Base-by-base conservation (phyloP, 2,113 vertebrate species). In the Hippocampus guttulatus region DNA sequence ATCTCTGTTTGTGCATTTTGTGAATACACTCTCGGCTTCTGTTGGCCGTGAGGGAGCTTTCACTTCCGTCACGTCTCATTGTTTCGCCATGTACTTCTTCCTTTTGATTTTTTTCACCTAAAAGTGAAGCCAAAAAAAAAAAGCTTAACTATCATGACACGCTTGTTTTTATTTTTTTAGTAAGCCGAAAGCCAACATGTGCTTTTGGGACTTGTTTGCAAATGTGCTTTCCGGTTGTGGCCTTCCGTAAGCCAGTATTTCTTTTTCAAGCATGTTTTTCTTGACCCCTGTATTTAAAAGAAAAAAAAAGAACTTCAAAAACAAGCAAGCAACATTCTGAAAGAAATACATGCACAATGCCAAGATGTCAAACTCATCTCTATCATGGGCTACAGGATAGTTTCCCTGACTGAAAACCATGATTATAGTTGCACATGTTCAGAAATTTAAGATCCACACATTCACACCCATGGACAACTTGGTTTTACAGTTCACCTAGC, bases 1-100 rank as follows among this genome's bases (percentile, higher is more conserved):
- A 84, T 70, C 73, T 71, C 74, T 69, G 49, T 57, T 66, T 63
- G 60, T 12, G 63, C 61, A 23, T 72, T 71, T 45, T 66, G 47
- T n/a, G 41, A 77, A 64, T 47, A 54, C 69, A 62, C 25, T 65
- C 62, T 64, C 0, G 2, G 69, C 66, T 68, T 74, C 21, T 64
- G 33, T 61, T 67, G 66, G 47, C 27, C 21, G 11, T 45, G 30
- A 73, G 8, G 66, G 11, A 76, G 67, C 70, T 55, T 38, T n/a
- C 25, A 33, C 58, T 49, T 12, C 60, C 20, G 60, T 64, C 70
- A n/a, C 15, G 3, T 78, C 57, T 74, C 51, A 40, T 65, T 58
- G 73, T 65, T 51, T 72, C 30, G 49, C 21, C 54, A 16, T 70
- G 51, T 38, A 11, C 62, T 38, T 52, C 54, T 9, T 70, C 30